phyloP scores from a whole-genome alignment of 1,140 invertebrate species.

The Acromyrmex charruanus region DNA sequence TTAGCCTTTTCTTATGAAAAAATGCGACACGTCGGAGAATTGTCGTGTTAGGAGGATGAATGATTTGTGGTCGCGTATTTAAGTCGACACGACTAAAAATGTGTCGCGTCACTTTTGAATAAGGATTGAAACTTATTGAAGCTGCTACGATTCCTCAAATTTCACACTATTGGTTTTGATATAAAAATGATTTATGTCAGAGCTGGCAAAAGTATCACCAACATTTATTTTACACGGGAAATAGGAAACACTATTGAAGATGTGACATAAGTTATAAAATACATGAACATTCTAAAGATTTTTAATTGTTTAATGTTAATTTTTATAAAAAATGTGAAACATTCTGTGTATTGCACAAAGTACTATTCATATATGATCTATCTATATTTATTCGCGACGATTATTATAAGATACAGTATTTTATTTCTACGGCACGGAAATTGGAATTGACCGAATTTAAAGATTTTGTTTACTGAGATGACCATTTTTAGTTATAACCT shows the following conservation, averaged over 20 bases:
- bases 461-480: neutral
- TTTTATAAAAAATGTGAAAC: neutral
- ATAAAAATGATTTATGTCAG: slow-evolving; percentile 8
- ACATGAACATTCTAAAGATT: neutral
- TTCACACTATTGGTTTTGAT: neutral
- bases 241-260: neutral
- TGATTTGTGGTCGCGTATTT: slow-evolving; percentile 29
- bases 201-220: neutral
- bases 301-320: neutral
- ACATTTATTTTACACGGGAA: neutral
- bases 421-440: slow-evolving; percentile 1
- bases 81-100: neutral
- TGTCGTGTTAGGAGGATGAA: slow-evolving; percentile 31
- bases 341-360: neutral
- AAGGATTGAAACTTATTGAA: slow-evolving; percentile 30
- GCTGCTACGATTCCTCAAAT: neutral
- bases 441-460: neutral
- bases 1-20: slow-evolving; percentile 45
- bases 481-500: slow-evolving; percentile 26
- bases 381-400: slow-evolving; percentile 2
- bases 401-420: slow-evolving; percentile 3
- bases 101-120: slow-evolving; percentile 33
- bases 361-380: neutral
- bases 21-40: slow-evolving; percentile 52
- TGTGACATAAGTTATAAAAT: neutral